A percentile compares a stretch with the other conserved stretches of the same genome.
Conservation (phyloP, 2,888 invertebrate species). For the Tortricodes alternella region DNA sequence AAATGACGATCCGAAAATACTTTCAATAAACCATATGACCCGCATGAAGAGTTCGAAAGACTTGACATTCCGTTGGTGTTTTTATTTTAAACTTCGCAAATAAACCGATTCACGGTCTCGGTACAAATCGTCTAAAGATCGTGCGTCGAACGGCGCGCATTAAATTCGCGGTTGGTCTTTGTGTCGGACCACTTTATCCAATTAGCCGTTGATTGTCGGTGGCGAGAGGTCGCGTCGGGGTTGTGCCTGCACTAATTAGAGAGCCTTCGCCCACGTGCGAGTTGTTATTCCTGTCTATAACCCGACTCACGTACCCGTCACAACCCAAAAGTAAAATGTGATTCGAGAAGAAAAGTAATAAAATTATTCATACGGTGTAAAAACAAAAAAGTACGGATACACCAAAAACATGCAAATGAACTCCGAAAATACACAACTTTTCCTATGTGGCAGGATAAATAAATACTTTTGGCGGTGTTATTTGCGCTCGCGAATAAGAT, state of each 20-base stretch:
- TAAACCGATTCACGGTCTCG: constrained; percentile 23
- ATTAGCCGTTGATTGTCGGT: constrained; percentile 73
- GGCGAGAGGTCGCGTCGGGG: constrained; percentile 76
- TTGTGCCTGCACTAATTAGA: constrained; percentile 72
- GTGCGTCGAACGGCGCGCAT: constrained; percentile 40
- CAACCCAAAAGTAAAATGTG: constrained; percentile 10
- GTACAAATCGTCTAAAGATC: constrained; percentile 3
- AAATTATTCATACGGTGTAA: constrained; percentile 35
- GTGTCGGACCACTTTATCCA: constrained; percentile 74
- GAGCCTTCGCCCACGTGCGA: constrained; percentile 67
- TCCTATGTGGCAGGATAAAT: constrained; percentile 59
- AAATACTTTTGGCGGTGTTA: constrained; percentile 63
- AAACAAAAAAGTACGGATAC: constrained; percentile 31
- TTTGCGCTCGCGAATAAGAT: constrained; percentile 70
- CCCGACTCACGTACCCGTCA: constrained; percentile 36
- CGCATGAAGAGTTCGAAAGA: constrained; percentile 20
- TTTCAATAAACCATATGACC: constrained; percentile 26
- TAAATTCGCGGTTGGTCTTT: constrained; percentile 52
- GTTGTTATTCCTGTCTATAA: constrained; percentile 48
- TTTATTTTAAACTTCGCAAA: constrained; percentile 25
- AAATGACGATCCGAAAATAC: constrained; percentile 18
- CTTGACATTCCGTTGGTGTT: constrained; percentile 28
- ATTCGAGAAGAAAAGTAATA: background rate
- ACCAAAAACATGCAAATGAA: constrained; percentile 51
- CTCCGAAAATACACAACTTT: constrained; percentile 52